Evolutionary conservation across 2,113 vertebrate species (phyloP), one percentile per base, ranked within the genome.

Genomic region (Taxidea taxus): DNA sequence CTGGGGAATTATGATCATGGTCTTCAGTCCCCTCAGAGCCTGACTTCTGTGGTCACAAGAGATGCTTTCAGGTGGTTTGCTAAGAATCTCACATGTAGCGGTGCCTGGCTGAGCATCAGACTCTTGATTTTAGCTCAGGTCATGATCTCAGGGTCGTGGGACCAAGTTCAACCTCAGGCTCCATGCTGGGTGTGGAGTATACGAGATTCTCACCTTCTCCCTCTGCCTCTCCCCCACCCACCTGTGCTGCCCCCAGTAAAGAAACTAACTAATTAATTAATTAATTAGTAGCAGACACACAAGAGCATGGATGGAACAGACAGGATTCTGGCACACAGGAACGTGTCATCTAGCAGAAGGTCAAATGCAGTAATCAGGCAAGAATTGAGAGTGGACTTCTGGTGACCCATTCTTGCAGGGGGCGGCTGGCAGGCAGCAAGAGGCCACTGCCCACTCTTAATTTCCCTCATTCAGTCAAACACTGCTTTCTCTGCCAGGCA

Each of bases 11-110:
- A 13, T 2, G 29, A 27, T 54, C 21, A 6, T 23, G 6, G 27
- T 64, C 92, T 89, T 83, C 54, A 10, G 42, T 58, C 51, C 37
- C 47, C 47, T 54, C 70, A 6, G 18, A 3, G 0, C 7, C 39
- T 42, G 31, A 37, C 47, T 44, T 62, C 58, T 49, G 15, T 54
- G 51, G 29, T 20, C 25, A 70, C 0, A 1, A 54, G 44, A 94
- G 83, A 31, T 7, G 2, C 23, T 20, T 8, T 31, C 0, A 1
- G 14, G 12, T 23, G 4, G 14, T 49, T 31, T 87, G 6, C 29
- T 31, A 51, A 87, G 70, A 81, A 68, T 23, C 15, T 27, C 54
- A 37, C 27, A 2, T 23, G 0, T 0, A 25, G 16, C 16, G 66
- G 15, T n/a, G 66, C 16, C 34, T n/a, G 16, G 64, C 7, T 68